Conservation (phyloP, 2,113 vertebrate genomes). For the Neodontobutis hainanensis region DNA sequence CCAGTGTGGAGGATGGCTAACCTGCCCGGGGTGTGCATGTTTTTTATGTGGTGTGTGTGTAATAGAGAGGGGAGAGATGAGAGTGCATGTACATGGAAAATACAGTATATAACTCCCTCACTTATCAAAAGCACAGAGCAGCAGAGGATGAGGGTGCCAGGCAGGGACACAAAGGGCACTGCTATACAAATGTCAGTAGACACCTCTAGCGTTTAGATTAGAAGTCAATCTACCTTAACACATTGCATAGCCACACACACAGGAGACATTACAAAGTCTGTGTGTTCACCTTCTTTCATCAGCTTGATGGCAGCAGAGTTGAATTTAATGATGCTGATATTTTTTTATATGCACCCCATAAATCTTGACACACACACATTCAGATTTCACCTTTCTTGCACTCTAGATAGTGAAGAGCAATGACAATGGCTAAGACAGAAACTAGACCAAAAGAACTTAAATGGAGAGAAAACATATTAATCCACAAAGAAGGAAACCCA, state of each 20-base stretch:
- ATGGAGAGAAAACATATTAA: not conserved
- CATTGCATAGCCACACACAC: conserved; percentile 58
- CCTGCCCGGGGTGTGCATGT: conserved; percentile 42
- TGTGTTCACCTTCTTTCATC: conserved; percentile 76
- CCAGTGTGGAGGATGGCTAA: conserved; percentile 64
- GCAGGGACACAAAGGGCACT: conserved; percentile 69
- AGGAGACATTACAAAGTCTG: conserved; percentile 59
- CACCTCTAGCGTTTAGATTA: conserved; percentile 71
- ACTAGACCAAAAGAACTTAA: conserved; percentile 3
- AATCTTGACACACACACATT: conserved; percentile 70
- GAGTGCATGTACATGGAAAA: conserved; percentile 20
- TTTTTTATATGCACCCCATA: conserved; percentile 75
- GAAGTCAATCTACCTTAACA: conserved; percentile 76
- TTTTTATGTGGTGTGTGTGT: conserved; percentile 25
- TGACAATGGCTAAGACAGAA: conserved; percentile 26
- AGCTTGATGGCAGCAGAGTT: conserved; percentile 73
- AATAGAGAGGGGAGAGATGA: conserved; percentile 17
- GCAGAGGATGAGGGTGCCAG: conserved; percentile 45
- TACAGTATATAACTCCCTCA: conserved; percentile 14
- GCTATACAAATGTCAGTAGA: conserved; percentile 62
- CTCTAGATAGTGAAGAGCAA: conserved; percentile 48
- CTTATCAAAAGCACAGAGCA: conserved; percentile 14
- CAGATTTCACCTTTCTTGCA: conserved; percentile 73
- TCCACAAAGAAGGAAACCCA: not conserved
- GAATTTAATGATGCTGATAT: conserved; percentile 78